Evolutionary conservation across 2,113 vertebrate species (phyloP).

Genomic region (Embiotoca jacksoni): DNA sequence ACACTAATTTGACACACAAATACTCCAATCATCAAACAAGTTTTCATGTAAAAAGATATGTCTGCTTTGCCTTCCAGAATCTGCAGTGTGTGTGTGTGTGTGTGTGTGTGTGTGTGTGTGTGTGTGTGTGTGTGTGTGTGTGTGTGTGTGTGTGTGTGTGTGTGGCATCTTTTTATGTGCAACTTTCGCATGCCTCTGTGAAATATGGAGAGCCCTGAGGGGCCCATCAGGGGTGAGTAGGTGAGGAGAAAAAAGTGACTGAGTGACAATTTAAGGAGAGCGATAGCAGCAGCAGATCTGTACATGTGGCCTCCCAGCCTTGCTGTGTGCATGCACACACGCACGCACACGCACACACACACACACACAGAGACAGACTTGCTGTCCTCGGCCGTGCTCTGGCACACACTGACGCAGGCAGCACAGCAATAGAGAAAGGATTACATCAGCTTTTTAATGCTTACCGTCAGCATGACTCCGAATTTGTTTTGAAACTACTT

Average conservation of each 20-base stretch:
- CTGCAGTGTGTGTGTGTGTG: background rate
- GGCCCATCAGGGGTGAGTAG: slow-evolving; percentile 42
- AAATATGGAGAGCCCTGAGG: slow-evolving; percentile 35
- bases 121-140: background rate
- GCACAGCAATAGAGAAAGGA: slow-evolving; percentile 16
- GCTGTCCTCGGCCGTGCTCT: slow-evolving; percentile 6
- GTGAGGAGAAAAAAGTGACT: slow-evolving; percentile 34
- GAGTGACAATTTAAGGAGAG: slow-evolving; percentile 14
- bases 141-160: slow-evolving; percentile 7
- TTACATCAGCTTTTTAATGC: slow-evolving; percentile 11
- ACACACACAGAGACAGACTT: slow-evolving; percentile 10
- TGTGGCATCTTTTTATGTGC: background rate
- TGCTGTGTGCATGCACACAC: slow-evolving; percentile 8
- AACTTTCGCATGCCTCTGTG: slow-evolving; percentile 24
- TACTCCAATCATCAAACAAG: background rate
- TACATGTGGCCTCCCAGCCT: slow-evolving; percentile 66
- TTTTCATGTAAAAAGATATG: background rate
- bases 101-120: too few relatives aligned
- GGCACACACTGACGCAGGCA: slow-evolving; percentile 12
- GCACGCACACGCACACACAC: slow-evolving; percentile 16
- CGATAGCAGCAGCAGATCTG: slow-evolving; percentile 51
- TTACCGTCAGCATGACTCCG: background rate
- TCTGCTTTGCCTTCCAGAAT: background rate
- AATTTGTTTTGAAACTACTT: background rate
- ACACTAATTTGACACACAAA: background rate